These are phyloP conservation scores for Ganaspis sp. DNA, from an alignment of 1,140 invertebrate genomes.

Conservation along the genomic window DNA sequence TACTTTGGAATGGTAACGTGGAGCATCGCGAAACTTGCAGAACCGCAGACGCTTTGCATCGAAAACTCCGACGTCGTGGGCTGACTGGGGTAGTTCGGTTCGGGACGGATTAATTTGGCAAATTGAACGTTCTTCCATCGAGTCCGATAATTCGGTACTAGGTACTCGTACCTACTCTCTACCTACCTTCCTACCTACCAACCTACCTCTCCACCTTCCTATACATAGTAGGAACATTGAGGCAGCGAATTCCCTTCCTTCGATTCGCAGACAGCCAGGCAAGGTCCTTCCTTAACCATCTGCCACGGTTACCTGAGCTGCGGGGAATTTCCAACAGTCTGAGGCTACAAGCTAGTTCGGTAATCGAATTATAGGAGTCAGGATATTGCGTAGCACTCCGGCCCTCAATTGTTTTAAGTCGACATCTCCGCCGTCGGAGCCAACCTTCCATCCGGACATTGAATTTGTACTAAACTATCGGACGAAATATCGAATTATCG, in stretches of 20 bases:
- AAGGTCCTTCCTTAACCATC: slow-evolving; percentile 46
- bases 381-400: slow-evolving; percentile 75
- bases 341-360: slow-evolving; percentile 66
- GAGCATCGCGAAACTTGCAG: slow-evolving; percentile 52
- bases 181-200: neutral
- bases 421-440: slow-evolving; percentile 69
- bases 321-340: slow-evolving; percentile 62
- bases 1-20: slow-evolving; percentile 19
- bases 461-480: slow-evolving; percentile 76
- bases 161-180: slow-evolving; percentile 45
- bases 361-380: slow-evolving; percentile 76
- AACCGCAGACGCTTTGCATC: slow-evolving; percentile 62
- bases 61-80: slow-evolving; percentile 58
- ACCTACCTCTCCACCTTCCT: neutral
- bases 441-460: slow-evolving; percentile 69
- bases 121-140: slow-evolving; percentile 75
- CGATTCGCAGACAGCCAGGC: slow-evolving; percentile 31
- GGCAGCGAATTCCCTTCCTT: slow-evolving; percentile 31
- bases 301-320: slow-evolving; percentile 61
- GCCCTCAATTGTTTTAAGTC: slow-evolving; percentile 76
- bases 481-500: slow-evolving; percentile 70
- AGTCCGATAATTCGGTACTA: slow-evolving; percentile 72
- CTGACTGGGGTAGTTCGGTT: slow-evolving; percentile 55
- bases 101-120: slow-evolving; percentile 73
- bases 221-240: slow-evolving; percentile 12